A percentile compares a stretch with the other conserved stretches of the same genome.
Conservation (phyloP, 1,140 invertebrate genomes). For the Mya arenaria region DNA sequence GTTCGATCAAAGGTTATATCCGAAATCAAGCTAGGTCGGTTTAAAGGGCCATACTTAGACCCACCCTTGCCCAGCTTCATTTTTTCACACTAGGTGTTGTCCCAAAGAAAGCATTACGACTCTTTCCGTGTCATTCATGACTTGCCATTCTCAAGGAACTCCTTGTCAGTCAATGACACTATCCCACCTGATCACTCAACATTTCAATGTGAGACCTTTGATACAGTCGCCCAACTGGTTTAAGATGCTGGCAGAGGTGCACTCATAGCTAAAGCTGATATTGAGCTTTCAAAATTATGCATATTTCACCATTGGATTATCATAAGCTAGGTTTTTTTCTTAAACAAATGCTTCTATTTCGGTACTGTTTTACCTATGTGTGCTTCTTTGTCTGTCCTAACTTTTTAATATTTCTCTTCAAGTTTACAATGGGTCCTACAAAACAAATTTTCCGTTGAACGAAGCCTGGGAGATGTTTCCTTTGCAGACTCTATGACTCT, state of each 20-base stretch:
- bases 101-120: not conserved
- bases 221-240: not conserved
- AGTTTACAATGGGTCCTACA: not conserved
- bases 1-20: not conserved
- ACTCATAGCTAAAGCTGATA: conserved; percentile 24
- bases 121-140: conserved; percentile 1
- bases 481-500: conserved; percentile 5
- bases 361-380: conserved; percentile 2
- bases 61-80: not conserved
- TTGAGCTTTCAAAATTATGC: conserved; percentile 10
- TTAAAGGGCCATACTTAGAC: not conserved
- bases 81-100: not conserved
- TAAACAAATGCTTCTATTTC: not conserved
- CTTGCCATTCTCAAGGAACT: not conserved
- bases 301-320: not conserved
- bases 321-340: conserved; percentile 1
- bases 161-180: not conserved
- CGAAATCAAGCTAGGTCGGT: not conserved
- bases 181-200: not conserved
- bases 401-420: not conserved
- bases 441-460: not conserved
- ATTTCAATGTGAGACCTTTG: conserved; percentile 11
- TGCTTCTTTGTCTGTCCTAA: not conserved
- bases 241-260: not conserved
- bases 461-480: not conserved